Evolutionary conservation across 2,888 invertebrate species (phyloP).

Genomic region (Scaptomyza reducta): DNA sequence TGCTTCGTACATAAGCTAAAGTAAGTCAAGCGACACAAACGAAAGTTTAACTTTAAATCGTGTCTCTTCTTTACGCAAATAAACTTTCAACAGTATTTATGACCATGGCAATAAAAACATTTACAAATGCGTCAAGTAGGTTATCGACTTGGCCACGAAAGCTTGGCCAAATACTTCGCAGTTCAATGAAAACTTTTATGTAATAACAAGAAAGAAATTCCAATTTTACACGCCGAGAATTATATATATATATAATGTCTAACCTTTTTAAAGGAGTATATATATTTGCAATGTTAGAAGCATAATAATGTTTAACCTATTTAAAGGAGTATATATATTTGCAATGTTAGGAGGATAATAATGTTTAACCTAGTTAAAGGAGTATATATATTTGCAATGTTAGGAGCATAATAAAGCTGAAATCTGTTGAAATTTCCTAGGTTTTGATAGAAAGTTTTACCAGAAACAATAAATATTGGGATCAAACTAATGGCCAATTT

Average conservation of each 20-base stretch:
- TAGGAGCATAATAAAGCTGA: too few relatives aligned
- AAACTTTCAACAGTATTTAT: background rate
- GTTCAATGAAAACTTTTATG: background rate
- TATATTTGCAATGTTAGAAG: too few relatives aligned
- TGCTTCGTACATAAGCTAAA: conserved; percentile 11
- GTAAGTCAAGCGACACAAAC: conserved; percentile 6
- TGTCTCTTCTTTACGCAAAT: conserved; percentile 5
- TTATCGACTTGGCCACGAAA: background rate
- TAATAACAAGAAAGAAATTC: background rate
- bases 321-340: too few relatives aligned
- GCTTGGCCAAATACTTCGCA: background rate
- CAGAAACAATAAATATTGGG: too few relatives aligned
- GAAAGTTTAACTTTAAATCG: conserved; percentile 31
- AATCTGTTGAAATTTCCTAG: too few relatives aligned
- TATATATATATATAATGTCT: background rate
- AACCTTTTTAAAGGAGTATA: too few relatives aligned
- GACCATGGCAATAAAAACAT: background rate
- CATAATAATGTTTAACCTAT: too few relatives aligned
- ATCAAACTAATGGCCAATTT: too few relatives aligned
- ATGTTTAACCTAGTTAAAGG: too few relatives aligned
- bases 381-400: too few relatives aligned
- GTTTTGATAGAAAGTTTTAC: too few relatives aligned
- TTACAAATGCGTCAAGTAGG: background rate
- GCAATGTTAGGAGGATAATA: too few relatives aligned
- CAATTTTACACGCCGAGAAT: background rate